Percentiles rank a stretch among this genome's conserved stretches.
Conservation (phyloP, 2,888 invertebrate genomes). For the Polia nebulosa region DNA sequence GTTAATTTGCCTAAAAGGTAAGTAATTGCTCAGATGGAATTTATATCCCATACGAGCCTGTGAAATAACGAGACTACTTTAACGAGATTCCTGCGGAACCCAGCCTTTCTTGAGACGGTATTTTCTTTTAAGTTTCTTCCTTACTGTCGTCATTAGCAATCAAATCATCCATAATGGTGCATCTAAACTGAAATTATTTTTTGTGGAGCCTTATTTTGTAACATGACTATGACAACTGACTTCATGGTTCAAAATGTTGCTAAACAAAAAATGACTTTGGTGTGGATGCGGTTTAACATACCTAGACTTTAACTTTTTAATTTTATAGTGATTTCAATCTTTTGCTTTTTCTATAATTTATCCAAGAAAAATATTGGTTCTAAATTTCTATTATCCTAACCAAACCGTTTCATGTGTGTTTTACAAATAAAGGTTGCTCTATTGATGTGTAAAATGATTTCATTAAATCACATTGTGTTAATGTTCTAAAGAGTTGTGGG, state of each 20-base stretch:
- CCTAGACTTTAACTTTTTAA: neutral
- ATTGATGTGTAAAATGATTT: constrained; percentile 51
- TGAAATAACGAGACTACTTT: constrained; percentile 60
- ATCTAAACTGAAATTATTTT: no score
- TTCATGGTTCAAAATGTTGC: no score
- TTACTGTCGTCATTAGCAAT: constrained; percentile 44
- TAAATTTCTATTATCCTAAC: constrained; percentile 51
- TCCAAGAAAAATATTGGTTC: constrained; percentile 37
- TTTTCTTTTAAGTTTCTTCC: constrained; percentile 24
- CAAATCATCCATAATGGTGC: constrained; percentile 19
- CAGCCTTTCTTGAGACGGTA: constrained; percentile 32
- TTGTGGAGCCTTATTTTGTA: no score
- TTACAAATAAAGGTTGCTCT: constrained; percentile 27
- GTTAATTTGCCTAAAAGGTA: constrained; percentile 90
- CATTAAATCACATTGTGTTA: constrained; percentile 29
- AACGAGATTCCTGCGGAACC: constrained; percentile 45
- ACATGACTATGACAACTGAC: no score
- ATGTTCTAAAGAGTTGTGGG: constrained; percentile 37
- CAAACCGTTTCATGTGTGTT: constrained; percentile 49
- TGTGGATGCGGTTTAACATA: no score
- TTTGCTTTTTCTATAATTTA: constrained; percentile 32
- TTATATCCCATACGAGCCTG: constrained; percentile 73
- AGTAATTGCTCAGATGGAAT: constrained; percentile 84
- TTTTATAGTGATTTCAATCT: constrained; percentile 42
- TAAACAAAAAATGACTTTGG: no score